Evolutionary conservation across 2,888 invertebrate genomes (phyloP), one percentile per base, ranked within the genome.

Genomic region (Plebejus argus): DNA sequence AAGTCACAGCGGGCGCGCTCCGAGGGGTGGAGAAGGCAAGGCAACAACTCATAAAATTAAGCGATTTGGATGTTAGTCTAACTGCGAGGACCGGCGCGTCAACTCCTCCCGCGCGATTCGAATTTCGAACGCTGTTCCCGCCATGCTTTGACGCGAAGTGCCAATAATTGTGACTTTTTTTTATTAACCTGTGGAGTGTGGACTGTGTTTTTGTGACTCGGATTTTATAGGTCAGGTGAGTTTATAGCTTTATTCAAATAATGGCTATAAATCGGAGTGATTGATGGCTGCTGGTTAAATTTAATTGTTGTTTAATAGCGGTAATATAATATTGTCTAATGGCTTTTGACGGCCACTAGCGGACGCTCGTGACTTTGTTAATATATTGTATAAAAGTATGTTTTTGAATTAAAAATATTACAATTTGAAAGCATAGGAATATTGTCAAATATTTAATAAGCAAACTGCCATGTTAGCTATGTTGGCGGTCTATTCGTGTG

Each of bases 21-120:
- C 86, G 90, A 91, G 92, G 93, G 94, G 94, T 93, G 94, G 94
- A 93, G 94, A 92, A 93, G 93, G 93, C 94, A 92, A 93, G 93
- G 93, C 94, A 94, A 93, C 94, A 94, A 94, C 94, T 94, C 94
- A 94, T 94, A 94, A 94, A 94, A 94, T 94, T 93, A 94, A 94
- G 94, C 94, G 94, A 94, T 94, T 94, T 93, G 93, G 93, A 92
- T 93, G 93, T 93, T 94, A 94, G 94, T 94, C 91, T 92, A 91
- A 93, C 93, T 91, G 93, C 90, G 92, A 91, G 91, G 89, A 92
- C 90, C 91, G 93, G 84, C 90, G 92, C 91, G 93, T 91, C 90
- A 92, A 91, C 93, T 91, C 78, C 78, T 78, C 79, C 71, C 53
- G 77, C 87, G 79, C 83, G 82, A 80, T 83, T 82, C 81, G 82